Evolutionary conservation across 2,113 vertebrate genomes (phyloP).

Genomic region (Noturus placidus): DNA sequence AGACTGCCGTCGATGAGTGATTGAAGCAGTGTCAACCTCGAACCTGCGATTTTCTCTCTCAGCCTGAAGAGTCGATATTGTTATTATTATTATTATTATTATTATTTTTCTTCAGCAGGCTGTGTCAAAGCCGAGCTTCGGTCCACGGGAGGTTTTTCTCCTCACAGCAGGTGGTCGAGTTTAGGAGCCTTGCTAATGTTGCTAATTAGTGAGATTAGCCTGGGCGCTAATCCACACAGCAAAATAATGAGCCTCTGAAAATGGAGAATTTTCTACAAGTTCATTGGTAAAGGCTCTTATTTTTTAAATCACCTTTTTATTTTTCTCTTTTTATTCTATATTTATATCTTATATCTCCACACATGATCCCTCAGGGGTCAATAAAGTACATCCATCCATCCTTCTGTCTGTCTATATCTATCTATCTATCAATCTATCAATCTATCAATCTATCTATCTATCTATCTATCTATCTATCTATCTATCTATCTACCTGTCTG

Average conservation of each 20-base stretch:
- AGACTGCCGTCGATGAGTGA: constrained; percentile 70
- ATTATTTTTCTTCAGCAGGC: constrained; percentile 13
- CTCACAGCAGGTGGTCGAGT: constrained; percentile 46
- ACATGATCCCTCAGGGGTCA: neutral
- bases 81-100: neutral
- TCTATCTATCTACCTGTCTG: too few relatives aligned
- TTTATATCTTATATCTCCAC: neutral
- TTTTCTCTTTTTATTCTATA: neutral
- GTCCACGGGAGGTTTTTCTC: constrained; percentile 29
- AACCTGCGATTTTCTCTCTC: constrained; percentile 56
- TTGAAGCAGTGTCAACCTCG: constrained; percentile 57
- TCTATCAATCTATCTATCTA: neutral
- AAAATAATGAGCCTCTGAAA: constrained; percentile 43
- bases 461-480: too few relatives aligned
- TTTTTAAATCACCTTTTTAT: neutral
- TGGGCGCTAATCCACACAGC: constrained; percentile 51
- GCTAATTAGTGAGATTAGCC: constrained; percentile 59
- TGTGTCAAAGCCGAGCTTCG: constrained; percentile 2
- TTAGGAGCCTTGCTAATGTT: constrained; percentile 44
- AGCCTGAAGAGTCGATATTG: neutral
- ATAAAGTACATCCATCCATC: neutral
- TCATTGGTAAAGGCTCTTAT: neutral
- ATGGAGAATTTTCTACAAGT: constrained; percentile 18
- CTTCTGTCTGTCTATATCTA: neutral
- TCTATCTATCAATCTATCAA: neutral